phyloP scores from a whole-genome alignment of 2,113 vertebrate species.

The Agapornis roseicollis region DNA sequence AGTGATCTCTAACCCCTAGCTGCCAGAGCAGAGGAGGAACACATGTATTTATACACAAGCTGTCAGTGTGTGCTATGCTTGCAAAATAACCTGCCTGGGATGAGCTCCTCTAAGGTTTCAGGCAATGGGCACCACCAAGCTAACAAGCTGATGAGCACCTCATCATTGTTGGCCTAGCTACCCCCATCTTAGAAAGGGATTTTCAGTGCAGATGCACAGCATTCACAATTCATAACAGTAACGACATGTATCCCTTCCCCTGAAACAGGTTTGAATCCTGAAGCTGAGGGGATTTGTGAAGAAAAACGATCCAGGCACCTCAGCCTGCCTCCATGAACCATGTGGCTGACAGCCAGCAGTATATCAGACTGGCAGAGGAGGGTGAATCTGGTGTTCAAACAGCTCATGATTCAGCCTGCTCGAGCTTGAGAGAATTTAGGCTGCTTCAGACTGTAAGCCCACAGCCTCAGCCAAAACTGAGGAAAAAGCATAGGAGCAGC shows the following conservation, averaged over 20 bases:
- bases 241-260: not conserved
- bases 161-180: not conserved
- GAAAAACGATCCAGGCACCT: not conserved
- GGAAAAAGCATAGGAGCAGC: not conserved
- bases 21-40: not conserved
- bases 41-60: not conserved
- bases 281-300: not conserved
- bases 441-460: not conserved
- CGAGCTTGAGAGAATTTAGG: fast-evolving
- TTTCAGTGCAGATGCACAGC: not conserved
- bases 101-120: not conserved
- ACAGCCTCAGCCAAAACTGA: not conserved
- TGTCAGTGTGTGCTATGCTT: not conserved
- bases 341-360: fast-evolving
- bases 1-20: not conserved
- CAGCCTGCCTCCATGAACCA: not conserved
- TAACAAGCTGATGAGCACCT: not conserved
- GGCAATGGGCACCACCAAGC: not conserved
- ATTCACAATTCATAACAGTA: not conserved
- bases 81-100: not conserved
- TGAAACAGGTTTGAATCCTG: not conserved
- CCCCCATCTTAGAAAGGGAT: not conserved
- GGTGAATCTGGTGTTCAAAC: not conserved
- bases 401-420: not conserved
- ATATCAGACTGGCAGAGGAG: not conserved